Percentiles rank a stretch among this genome's conserved stretches.
Evolutionary conservation across 2,888 invertebrate genomes (phyloP).

Genomic region (Microplitis deprimator): DNA sequence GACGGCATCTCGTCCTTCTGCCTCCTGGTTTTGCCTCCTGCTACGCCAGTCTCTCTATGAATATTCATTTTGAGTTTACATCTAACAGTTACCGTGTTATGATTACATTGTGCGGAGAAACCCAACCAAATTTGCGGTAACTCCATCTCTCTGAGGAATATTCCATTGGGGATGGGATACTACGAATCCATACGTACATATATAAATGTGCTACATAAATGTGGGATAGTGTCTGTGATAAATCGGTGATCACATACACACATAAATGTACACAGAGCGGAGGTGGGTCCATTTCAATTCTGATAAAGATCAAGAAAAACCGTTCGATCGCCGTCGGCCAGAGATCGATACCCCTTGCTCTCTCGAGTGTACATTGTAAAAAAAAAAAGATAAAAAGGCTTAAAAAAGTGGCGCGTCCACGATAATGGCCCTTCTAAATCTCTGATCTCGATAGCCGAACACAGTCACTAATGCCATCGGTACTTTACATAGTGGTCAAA

Average conservation of each 20-base stretch:
- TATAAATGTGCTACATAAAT: not conserved
- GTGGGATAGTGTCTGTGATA: not conserved
- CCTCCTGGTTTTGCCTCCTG: not conserved
- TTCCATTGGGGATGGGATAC: conserved; percentile 17
- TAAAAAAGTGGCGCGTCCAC: conserved; percentile 34
- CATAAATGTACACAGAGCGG: not conserved
- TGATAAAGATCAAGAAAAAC: conserved; percentile 37
- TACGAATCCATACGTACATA: not conserved
- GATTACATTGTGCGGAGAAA: conserved; percentile 38
- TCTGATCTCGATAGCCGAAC: conserved; percentile 49
- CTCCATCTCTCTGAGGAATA: conserved; percentile 21
- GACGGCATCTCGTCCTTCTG: not conserved
- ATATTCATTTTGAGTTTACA: conserved; percentile 22
- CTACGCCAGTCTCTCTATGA: conserved; percentile 7
- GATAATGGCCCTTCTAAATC: conserved; percentile 54
- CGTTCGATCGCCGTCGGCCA: conserved; percentile 34
- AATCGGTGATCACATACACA: not conserved
- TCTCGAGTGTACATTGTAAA: conserved; percentile 23
- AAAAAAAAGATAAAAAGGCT: conserved; percentile 18
- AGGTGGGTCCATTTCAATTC: conserved; percentile 35
- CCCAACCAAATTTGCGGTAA: conserved; percentile 33
- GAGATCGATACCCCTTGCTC: conserved; percentile 40
- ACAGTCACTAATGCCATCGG: conserved; percentile 40
- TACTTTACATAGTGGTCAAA: conserved; percentile 33
- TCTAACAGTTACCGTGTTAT: conserved; percentile 40